phyloP scores from a whole-genome alignment of 2,888 invertebrate species.

The Caenorhabditis drosophilae region DNA sequence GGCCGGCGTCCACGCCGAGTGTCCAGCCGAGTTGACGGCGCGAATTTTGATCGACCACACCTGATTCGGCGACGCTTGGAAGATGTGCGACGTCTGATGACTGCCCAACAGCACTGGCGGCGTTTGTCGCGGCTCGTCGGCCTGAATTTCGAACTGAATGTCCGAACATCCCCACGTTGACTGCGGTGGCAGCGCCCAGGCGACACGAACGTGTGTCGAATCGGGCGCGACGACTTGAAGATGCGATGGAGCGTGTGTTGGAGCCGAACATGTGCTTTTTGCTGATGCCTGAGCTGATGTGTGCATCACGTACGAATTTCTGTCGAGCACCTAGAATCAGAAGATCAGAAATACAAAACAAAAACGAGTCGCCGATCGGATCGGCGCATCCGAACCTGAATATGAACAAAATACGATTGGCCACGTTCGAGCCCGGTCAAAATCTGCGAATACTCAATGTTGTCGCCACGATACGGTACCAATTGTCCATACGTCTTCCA shows the following conservation, averaged over 20 bases:
- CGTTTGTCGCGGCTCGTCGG: conserved; percentile 62
- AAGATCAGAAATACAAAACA: no score
- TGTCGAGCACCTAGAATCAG: conserved; percentile 60
- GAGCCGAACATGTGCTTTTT: conserved; percentile 60
- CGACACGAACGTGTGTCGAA: conserved; percentile 56
- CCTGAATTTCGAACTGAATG: conserved; percentile 57
- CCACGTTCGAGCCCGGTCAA: conserved; percentile 63
- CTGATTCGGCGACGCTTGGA: conserved; percentile 64
- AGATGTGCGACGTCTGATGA: conserved; percentile 64
- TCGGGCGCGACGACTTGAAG: conserved; percentile 61
- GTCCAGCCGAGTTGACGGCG: conserved; percentile 65
- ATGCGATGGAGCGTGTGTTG: conserved; percentile 65
- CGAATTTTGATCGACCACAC: conserved; percentile 63
- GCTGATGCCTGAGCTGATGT: conserved; percentile 62
- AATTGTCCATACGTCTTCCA: conserved; percentile 59
- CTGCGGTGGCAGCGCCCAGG: conserved; percentile 56
- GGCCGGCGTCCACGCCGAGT: conserved; percentile 63
- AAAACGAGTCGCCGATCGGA: no score
- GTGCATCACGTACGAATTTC: conserved; percentile 68
- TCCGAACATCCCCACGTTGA: conserved; percentile 62
- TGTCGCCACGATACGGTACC: conserved; percentile 66
- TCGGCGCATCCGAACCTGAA: conserved; percentile 44
- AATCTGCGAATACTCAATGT: conserved; percentile 59
- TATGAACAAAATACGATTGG: conserved; percentile 56
- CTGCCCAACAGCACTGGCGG: conserved; percentile 57